These are phyloP conservation scores for Cheumatopsyche charites DNA, from an alignment of 1,140 invertebrate genomes.

Conservation along the genomic window DNA sequence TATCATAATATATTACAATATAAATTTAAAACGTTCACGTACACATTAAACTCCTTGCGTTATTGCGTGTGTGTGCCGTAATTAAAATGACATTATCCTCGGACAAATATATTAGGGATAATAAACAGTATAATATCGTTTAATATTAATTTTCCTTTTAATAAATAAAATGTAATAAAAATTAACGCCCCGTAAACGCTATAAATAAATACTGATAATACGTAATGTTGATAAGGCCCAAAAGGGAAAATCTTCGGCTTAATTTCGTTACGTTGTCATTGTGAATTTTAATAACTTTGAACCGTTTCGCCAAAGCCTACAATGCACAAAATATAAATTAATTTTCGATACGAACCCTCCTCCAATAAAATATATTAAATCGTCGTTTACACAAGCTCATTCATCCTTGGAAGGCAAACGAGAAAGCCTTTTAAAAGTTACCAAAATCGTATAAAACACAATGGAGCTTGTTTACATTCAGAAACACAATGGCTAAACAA, in stretches of 20 bases:
- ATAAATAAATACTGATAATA: too few relatives aligned
- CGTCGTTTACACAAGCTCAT: conserved; percentile 23
- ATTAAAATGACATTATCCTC: conserved; percentile 20
- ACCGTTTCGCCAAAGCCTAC: neutral
- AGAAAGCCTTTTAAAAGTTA: conserved; percentile 32
- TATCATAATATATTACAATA: conserved; percentile 4
- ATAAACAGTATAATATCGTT: neutral
- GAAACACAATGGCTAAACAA: conserved; percentile 34
- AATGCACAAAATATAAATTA: conserved; percentile 12
- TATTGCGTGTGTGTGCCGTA: conserved; percentile 1
- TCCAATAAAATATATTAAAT: conserved; percentile 25
- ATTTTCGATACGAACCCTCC: conserved; percentile 6
- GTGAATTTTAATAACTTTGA: conserved; percentile 11
- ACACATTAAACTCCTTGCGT: neutral
- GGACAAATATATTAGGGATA: conserved; percentile 23
- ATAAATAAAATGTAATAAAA: conserved; percentile 3
- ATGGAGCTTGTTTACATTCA: conserved; percentile 29
- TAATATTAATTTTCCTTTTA: neutral
- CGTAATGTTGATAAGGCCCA: too few relatives aligned
- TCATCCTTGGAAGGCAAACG: conserved; percentile 16
- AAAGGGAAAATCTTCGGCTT: too few relatives aligned
- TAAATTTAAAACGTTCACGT: conserved; percentile 4
- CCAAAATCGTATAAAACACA: conserved; percentile 32
- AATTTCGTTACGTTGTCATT: neutral
- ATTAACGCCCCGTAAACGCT: neutral